Conservation (phyloP, 2,797 vertebrate genomes). For the Lepilemur ruficaudatus region DNA sequence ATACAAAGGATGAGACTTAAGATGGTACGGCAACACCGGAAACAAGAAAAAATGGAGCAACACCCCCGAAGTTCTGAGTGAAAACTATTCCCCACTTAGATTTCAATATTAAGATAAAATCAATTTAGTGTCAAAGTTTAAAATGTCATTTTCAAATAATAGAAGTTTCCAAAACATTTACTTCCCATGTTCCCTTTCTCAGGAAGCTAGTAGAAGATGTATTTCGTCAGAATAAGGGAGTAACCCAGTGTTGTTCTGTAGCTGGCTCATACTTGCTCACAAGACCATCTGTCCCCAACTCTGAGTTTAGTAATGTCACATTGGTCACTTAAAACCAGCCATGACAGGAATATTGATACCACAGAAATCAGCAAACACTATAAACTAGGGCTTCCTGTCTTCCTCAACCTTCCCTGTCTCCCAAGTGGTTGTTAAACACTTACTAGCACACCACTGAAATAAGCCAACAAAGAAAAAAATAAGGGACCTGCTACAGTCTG, state of each 20-base stretch:
- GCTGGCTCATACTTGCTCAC: neutral
- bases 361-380: neutral
- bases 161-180: neutral
- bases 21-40: neutral
- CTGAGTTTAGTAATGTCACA: neutral
- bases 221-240: neutral
- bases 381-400: neutral
- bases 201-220: neutral
- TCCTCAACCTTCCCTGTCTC: neutral
- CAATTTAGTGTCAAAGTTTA: neutral
- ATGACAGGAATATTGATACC: neutral
- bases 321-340: neutral
- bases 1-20: neutral
- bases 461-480: neutral
- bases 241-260: neutral
- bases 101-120: neutral
- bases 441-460: neutral
- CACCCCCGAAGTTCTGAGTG: neutral
- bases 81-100: neutral
- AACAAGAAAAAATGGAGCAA: neutral
- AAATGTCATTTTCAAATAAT: neutral
- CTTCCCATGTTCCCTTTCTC: neutral
- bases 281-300: neutral
- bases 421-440: neutral
- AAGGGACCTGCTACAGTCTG: neutral